Base-by-base conservation (phyloP, 2,888 invertebrate genomes). In the Bombylius discolor region DNA sequence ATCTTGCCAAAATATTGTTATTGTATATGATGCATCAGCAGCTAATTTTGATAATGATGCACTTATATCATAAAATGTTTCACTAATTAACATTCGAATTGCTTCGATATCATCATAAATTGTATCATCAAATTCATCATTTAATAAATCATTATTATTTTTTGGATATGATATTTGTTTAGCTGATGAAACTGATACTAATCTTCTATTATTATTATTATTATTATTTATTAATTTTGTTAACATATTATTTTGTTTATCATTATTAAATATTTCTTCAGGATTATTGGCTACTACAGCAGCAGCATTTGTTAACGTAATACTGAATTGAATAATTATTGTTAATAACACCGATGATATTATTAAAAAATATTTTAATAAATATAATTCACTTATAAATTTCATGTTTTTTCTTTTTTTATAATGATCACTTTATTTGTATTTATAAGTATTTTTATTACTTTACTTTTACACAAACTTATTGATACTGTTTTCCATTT, bases 21-120 rank as follows among this genome's bases (percentile, higher is more conserved):
- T 49, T 12, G 54, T 54, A 13, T 42, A 45, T 34, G 49, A 54
- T 1, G 42, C 45, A 14, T 49, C 45, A 6, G 14, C 14, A 9
- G 49, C 36, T 8, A 54, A 44, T 49, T 54, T 54, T 14, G 31
- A 8, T 33, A 49, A 39, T 13, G 49, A 23, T 44, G 33, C 49
- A 34, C 49, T 45, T 3, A 46, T 49, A 7, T 54, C 49, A n/a
- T 36, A 45, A 23, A 54, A 49, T 12, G 54, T 54, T 49, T 54
- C 54, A 34, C 44, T 49, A 23, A 54, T 44, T 23, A 54, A 54
- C 4, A 49, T 14, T 49, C 49, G 49, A 2, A 54, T 36, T 2
- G 54, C 49, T 12, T 44, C 14, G 5, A 45, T 34, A 5, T 49
- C 54, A n/a, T 49, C 54, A 5, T 31, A 32, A 31, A 54, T 32